phyloP scores from a whole-genome alignment of 2,797 vertebrate species.

The Rhadinocentrus ornatus region DNA sequence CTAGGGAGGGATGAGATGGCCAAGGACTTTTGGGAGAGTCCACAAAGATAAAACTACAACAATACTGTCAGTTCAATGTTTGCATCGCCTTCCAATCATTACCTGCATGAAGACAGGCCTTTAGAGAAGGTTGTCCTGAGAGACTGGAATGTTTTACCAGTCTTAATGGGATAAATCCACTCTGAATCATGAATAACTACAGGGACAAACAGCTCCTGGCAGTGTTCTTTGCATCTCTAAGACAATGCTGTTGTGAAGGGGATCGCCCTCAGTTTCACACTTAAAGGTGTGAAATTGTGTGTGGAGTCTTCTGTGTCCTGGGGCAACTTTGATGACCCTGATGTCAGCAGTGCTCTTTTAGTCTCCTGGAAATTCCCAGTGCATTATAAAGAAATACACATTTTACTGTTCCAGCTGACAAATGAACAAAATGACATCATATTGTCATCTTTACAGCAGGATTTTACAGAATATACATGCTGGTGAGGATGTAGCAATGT shows the following conservation, averaged over 20 bases:
- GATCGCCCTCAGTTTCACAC: conserved; percentile 5
- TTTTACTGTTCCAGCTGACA: neutral
- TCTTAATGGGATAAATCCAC: conserved; percentile 20
- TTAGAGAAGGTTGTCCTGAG: conserved; percentile 3
- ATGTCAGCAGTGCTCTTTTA: neutral
- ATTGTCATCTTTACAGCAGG: conserved; percentile 3
- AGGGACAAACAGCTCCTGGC: conserved; percentile 7
- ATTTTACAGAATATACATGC: neutral
- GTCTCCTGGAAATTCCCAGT: neutral
- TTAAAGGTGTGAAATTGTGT: neutral
- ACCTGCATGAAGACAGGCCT: conserved; percentile 17
- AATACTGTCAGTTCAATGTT: conserved; percentile 29
- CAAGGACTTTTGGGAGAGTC: neutral
- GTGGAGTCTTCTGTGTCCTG: neutral
- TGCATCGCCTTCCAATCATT: conserved; percentile 19
- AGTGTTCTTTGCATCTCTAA: conserved; percentile 6
- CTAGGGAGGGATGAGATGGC: conserved; percentile 17
- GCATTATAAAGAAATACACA: neutral
- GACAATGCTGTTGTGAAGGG: neutral
- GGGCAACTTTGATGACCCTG: neutral
- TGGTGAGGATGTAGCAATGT: neutral
- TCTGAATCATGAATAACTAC: neutral
- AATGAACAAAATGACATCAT: conserved; percentile 1
- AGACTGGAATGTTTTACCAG: conserved; percentile 9
- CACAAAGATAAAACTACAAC: conserved; percentile 8